phyloP scores from a whole-genome alignment of 2,888 invertebrate species.

The Drosophila eohydei region DNA sequence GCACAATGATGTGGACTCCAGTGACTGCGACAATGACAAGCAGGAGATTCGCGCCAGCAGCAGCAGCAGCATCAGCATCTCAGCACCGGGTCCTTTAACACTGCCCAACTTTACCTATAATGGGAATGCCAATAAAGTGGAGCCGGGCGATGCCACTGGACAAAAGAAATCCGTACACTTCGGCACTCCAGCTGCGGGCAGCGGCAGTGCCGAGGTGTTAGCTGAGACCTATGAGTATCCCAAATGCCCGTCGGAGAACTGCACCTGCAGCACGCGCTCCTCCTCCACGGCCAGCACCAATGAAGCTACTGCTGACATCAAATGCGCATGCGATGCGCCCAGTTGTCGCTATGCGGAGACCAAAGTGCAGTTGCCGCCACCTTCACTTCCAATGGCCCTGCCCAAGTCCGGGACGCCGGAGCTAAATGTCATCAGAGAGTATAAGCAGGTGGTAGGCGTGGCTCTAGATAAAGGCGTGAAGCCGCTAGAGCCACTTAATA shows the following conservation, averaged over 20 bases:
- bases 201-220: conserved; percentile 69
- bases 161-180: conserved; percentile 84
- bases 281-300: conserved; percentile 82
- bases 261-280: conserved; percentile 83
- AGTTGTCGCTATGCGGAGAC: conserved; percentile 70
- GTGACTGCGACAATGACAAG: conserved; percentile 83
- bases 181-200: conserved; percentile 66
- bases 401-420: conserved; percentile 60
- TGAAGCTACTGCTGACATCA: conserved; percentile 59
- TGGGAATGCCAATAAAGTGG: conserved; percentile 32
- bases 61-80: conserved; percentile 60
- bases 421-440: conserved; percentile 82
- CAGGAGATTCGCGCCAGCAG: conserved; percentile 54
- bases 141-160: conserved; percentile 38
- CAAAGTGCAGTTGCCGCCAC: conserved; percentile 10
- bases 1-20: conserved; percentile 76
- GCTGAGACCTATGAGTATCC: conserved; percentile 83
- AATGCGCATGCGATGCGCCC: conserved; percentile 75
- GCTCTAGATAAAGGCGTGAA: conserved; percentile 68
- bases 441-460: conserved; percentile 78
- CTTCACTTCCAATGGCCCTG: conserved; percentile 8
- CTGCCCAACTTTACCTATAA: conserved; percentile 51
- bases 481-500: conserved; percentile 60
- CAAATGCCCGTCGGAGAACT: conserved; percentile 84
- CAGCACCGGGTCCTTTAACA: conserved; percentile 76